Conservation (phyloP, 37 sponge, comb jelly and placozoan genomes). For the Spongia lamella region DNA sequence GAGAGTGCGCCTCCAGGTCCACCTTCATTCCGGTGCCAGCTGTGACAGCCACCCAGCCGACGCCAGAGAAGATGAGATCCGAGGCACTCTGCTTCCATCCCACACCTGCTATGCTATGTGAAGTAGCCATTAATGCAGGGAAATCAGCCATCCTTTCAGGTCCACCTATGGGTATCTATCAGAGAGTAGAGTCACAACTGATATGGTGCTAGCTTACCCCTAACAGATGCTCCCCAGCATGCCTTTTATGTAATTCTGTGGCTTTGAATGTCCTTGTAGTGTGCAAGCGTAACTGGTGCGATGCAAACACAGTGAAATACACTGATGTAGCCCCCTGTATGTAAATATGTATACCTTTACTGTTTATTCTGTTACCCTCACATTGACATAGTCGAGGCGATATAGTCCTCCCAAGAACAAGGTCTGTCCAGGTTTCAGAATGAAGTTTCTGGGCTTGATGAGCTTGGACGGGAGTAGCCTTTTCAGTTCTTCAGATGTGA, state of each 20-base stretch:
- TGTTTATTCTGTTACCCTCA: conserved; percentile 35
- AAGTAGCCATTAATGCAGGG: conserved; percentile 43
- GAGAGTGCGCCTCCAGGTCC: conserved; percentile 47
- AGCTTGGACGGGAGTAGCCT: conserved; percentile 52
- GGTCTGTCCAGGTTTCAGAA: conserved; percentile 75
- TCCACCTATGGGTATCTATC: conserved; percentile 68
- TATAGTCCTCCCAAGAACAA: conserved; percentile 77
- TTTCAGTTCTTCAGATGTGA: conserved; percentile 73
- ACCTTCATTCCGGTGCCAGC: conserved; percentile 4
- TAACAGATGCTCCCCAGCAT: conserved; percentile 53
- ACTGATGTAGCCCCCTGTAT: conserved; percentile 55
- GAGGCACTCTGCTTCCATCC: conserved; percentile 65
- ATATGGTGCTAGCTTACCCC: conserved; percentile 43
- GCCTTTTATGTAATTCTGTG: conserved; percentile 35
- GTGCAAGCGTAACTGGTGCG: conserved; percentile 60
- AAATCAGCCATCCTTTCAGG: conserved; percentile 44
- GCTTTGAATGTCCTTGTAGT: conserved; percentile 43
- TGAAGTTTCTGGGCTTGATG: conserved; percentile 72
- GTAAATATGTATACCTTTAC: neutral
- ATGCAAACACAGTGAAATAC: conserved; percentile 81
- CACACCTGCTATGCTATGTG: conserved; percentile 35
- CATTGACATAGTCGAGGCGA: conserved; percentile 69
- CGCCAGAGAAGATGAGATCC: conserved; percentile 79
- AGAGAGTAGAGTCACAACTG: neutral
- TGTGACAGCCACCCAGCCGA: conserved; percentile 84